Evolutionary conservation across 2,888 invertebrate genomes (phyloP).

Genomic region (Hyalella azteca): DNA sequence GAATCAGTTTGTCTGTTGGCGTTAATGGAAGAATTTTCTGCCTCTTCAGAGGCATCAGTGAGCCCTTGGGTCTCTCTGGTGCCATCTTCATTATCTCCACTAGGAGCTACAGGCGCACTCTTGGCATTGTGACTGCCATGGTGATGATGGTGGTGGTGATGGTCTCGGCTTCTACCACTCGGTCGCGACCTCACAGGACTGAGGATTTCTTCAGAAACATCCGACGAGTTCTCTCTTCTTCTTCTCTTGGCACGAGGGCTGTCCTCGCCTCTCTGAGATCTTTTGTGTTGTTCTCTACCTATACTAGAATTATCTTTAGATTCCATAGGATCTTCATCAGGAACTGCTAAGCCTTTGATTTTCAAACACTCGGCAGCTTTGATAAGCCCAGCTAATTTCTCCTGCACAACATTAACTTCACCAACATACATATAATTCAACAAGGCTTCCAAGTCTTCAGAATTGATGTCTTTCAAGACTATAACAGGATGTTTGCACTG

Average conservation of each 20-base stretch:
- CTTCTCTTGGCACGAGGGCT: constrained; percentile 43
- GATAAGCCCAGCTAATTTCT: constrained; percentile 42
- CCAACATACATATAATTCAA: constrained; percentile 47
- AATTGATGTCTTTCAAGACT: constrained; percentile 45
- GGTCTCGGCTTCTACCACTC: constrained; percentile 3
- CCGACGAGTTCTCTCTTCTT: constrained; percentile 38
- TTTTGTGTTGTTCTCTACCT: constrained; percentile 13
- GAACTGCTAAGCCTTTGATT: constrained; percentile 45
- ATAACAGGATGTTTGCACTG: constrained; percentile 43
- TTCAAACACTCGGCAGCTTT: constrained; percentile 45
- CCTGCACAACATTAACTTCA: constrained; percentile 46
- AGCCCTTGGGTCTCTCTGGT: background rate
- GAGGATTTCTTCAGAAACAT: background rate
- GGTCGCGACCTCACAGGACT: constrained; percentile 8
- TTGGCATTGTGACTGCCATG: background rate
- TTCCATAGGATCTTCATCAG: constrained; percentile 42
- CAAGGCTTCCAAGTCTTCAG: constrained; percentile 43
- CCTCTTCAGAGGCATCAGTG: background rate
- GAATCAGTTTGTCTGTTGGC: constrained; percentile 22
- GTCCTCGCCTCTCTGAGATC: constrained; percentile 34
- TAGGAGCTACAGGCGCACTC: background rate
- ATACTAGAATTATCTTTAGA: constrained; percentile 29
- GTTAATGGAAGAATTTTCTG: constrained; percentile 24
- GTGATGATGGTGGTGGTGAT: background rate
- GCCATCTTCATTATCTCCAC: background rate